Evolutionary conservation across 2,888 invertebrate species (phyloP).

Genomic region (Suillia variegata): DNA sequence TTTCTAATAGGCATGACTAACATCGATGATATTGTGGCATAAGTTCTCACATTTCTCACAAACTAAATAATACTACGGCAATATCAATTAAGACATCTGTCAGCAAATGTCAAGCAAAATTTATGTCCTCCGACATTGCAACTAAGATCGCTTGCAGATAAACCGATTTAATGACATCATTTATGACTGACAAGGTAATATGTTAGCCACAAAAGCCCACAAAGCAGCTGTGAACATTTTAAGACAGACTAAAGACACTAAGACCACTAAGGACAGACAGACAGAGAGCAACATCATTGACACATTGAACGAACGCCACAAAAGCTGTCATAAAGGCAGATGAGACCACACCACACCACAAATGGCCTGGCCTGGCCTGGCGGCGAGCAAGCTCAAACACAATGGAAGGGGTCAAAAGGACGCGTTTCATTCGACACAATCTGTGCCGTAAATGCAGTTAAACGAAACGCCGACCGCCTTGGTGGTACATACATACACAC

Average conservation of each 20-base stretch:
- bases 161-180: slow-evolving; percentile 36
- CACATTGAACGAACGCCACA: slow-evolving; percentile 43
- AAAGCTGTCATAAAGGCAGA: slow-evolving; percentile 13
- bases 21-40: slow-evolving; percentile 15
- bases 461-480: slow-evolving; percentile 39
- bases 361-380: too few relatives aligned
- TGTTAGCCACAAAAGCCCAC: slow-evolving; percentile 34
- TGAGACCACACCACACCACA: slow-evolving; percentile 5
- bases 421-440: slow-evolving; percentile 54
- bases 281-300: slow-evolving; percentile 43
- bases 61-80: too few relatives aligned
- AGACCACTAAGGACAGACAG: slow-evolving; percentile 16
- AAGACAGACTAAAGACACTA: slow-evolving; percentile 10
- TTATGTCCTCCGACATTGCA: slow-evolving; percentile 14
- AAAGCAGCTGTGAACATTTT: slow-evolving; percentile 11
- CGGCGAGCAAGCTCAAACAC: too few relatives aligned
- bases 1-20: not conserved
- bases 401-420: slow-evolving; percentile 53
- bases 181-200: slow-evolving; percentile 33
- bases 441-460: slow-evolving; percentile 51
- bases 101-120: slow-evolving; percentile 40
- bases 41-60: too few relatives aligned
- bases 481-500: not conserved
- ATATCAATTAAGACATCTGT: slow-evolving; percentile 59
- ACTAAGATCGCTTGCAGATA: slow-evolving; percentile 10